phyloP scores from a whole-genome alignment of 2,797 vertebrate species.

The Gobionotothen gibberifrons region DNA sequence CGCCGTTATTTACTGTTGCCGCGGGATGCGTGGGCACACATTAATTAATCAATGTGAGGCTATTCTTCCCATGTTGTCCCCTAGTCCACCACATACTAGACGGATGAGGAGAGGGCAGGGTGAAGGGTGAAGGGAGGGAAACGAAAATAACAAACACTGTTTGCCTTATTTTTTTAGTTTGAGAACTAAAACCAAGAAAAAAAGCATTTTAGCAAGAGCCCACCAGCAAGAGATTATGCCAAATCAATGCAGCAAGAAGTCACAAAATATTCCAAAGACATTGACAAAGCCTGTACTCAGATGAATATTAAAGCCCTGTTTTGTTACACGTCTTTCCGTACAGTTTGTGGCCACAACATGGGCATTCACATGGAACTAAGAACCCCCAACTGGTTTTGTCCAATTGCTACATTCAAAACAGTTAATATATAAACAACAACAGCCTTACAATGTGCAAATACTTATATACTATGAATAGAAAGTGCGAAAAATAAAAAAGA shows the following conservation, averaged over 20 bases:
- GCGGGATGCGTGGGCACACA: constrained; percentile 64
- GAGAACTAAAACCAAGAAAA: neutral
- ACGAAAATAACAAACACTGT: neutral
- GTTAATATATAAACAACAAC: neutral
- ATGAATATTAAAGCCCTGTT: neutral
- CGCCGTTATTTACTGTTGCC: constrained; percentile 79
- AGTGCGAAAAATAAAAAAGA: neutral
- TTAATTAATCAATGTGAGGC: constrained; percentile 80
- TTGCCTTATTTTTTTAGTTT: neutral
- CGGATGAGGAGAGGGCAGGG: constrained; percentile 38
- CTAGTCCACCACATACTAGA: constrained; percentile 43
- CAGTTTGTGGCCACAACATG: neutral
- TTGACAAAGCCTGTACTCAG: neutral
- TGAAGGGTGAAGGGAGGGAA: neutral
- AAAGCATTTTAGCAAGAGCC: neutral
- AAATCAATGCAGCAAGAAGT: neutral
- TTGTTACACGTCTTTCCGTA: neutral
- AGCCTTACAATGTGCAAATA: neutral
- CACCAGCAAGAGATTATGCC: neutral
- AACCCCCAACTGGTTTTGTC: neutral
- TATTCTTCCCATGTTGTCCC: constrained; percentile 65
- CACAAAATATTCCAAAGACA: neutral
- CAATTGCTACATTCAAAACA: neutral
- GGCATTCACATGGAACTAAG: neutral
- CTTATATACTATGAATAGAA: neutral